phyloP scores from a whole-genome alignment of 2,113 vertebrate genomes.

The Typhlomys cinereus region DNA sequence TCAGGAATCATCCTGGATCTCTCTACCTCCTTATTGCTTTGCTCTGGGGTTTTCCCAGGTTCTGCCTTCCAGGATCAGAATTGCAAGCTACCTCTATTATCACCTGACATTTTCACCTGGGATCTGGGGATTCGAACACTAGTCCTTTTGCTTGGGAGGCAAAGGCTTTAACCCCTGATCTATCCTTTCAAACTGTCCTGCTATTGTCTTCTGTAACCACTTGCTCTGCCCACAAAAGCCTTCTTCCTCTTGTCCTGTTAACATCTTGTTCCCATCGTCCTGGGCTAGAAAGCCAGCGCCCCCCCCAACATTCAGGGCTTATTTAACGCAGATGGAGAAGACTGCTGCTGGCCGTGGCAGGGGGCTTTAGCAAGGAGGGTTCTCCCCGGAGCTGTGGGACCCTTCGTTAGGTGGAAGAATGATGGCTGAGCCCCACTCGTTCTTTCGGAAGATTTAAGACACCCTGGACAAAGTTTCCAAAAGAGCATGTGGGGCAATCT shows the following conservation, averaged over 20 bases:
- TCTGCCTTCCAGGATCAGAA: no score
- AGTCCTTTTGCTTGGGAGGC: no score
- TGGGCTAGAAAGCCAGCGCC: neutral
- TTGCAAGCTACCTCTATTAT: no score
- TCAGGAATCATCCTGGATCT: no score
- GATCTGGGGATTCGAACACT: no score
- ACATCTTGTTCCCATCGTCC: neutral
- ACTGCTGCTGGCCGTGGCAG: neutral
- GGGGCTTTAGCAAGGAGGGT: neutral
- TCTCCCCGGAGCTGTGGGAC: neutral
- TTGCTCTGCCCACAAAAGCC: neutral
- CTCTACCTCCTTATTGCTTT: no score
- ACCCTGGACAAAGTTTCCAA: neutral
- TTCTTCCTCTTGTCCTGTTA: slow-evolving; percentile 40
- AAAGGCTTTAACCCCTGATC: no score
- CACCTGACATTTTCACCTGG: no score
- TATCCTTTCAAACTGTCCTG: no score
- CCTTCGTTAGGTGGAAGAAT: neutral
- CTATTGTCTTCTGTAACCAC: slow-evolving; percentile 26
- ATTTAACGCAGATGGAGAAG: neutral
- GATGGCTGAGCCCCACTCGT: neutral
- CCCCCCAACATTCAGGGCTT: neutral
- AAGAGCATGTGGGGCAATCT: neutral
- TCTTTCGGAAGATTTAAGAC: slow-evolving; percentile 13
- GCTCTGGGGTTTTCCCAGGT: neutral